Evolutionary conservation across 2,888 invertebrate genomes (phyloP).

Genomic region (Oligia fasciuncula): DNA sequence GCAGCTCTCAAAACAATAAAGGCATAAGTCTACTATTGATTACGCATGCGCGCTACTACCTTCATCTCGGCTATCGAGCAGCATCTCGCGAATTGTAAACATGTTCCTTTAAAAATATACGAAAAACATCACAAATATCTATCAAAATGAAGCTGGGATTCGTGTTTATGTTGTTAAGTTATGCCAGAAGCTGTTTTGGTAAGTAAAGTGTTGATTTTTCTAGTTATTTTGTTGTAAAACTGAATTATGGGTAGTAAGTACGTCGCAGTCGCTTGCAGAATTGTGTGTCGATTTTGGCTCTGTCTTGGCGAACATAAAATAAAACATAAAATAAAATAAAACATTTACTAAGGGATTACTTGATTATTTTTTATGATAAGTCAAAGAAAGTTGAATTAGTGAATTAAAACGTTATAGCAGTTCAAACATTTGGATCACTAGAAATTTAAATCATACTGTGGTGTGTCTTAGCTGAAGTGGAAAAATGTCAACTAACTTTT

Average conservation of each 20-base stretch:
- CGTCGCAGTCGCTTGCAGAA: neutral
- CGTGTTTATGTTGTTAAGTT: conserved; percentile 75
- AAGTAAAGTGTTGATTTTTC: conserved; percentile 65
- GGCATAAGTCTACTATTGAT: conserved; percentile 78
- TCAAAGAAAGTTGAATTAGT: neutral
- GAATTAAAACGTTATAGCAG: neutral
- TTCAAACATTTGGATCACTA: neutral
- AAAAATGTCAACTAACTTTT: neutral
- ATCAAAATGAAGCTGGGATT: conserved; percentile 77
- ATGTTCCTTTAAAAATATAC: conserved; percentile 68
- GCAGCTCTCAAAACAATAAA: conserved; percentile 19
- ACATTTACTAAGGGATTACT: neutral
- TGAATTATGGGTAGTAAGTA: neutral
- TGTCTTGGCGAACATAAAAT: conserved; percentile 2
- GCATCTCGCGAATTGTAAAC: conserved; percentile 71
- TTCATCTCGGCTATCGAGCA: conserved; percentile 63
- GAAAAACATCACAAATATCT: conserved; percentile 59
- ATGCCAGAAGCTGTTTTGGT: conserved; percentile 76
- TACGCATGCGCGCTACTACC: conserved; percentile 79
- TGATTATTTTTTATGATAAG: neutral
- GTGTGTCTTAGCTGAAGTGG: neutral
- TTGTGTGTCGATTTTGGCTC: neutral
- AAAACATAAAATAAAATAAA: neutral
- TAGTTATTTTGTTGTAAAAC: neutral
- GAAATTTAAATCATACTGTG: neutral